Conservation (phyloP, 1,140 invertebrate genomes). For the Teleopsis dalmanni region DNA sequence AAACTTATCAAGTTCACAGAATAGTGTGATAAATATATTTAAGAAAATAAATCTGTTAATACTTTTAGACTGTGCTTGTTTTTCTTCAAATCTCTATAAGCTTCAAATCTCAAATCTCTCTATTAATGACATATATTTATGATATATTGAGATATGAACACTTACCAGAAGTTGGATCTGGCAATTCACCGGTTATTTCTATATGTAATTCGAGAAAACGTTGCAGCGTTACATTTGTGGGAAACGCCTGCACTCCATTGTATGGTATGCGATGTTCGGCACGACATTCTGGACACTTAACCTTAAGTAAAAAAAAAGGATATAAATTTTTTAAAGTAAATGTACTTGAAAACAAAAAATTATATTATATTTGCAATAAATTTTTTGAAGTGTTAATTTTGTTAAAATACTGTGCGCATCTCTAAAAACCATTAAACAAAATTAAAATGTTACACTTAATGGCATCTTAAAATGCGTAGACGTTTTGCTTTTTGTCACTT, state of each 20-base stretch:
- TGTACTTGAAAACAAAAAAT: no score
- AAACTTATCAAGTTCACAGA: no score
- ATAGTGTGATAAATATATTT: no score
- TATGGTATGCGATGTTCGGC: constrained; percentile 95
- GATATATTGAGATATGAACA: no score
- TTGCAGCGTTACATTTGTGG: constrained; percentile 92
- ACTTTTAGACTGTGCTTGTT: no score
- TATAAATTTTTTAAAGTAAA: constrained; percentile 2
- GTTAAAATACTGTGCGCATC: constrained; percentile 11
- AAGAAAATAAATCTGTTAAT: no score
- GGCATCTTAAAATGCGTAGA: constrained; percentile 11
- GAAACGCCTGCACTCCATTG: constrained; percentile 91
- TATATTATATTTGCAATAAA: background rate
- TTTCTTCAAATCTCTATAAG: no score
- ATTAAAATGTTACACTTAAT: background rate
- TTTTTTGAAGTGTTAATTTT: background rate
- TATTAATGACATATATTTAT: no score
- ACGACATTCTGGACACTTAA: constrained; percentile 98
- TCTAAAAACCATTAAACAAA: constrained; percentile 11
- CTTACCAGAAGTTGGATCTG: constrained; percentile 72
- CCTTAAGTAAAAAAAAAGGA: constrained; percentile 48
- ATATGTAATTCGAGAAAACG: constrained; percentile 91
- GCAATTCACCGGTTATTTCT: constrained; percentile 84
- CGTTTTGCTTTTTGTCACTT: background rate
- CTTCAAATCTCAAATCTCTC: no score